Evolutionary conservation across 1,140 invertebrate species (phyloP).

Genomic region (Micrasema minimum): DNA sequence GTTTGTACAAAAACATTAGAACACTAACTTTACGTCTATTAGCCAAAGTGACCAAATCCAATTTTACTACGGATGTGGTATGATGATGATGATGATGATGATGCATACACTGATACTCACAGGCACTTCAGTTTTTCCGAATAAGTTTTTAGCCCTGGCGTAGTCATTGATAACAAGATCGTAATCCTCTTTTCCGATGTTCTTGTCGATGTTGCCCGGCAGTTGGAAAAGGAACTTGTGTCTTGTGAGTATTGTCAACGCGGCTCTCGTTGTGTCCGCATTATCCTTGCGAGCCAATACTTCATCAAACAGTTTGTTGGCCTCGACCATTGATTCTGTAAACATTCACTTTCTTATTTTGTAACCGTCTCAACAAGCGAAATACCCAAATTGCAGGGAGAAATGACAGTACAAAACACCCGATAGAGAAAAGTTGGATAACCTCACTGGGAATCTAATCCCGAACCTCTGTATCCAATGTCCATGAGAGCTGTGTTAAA

Average conservation of each 20-base stretch:
- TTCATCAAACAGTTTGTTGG: constrained; percentile 93
- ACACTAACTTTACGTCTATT: too few species aligned
- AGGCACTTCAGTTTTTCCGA: constrained; percentile 92
- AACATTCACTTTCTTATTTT: constrained; percentile 47
- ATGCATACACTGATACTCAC: constrained; percentile 72
- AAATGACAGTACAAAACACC: too few species aligned
- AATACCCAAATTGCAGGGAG: too few species aligned
- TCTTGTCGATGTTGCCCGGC: constrained; percentile 92
- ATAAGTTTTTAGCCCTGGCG: constrained; percentile 93
- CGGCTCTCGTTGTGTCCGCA: constrained; percentile 95
- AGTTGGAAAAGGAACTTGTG: constrained; percentile 93
- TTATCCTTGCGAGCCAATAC: constrained; percentile 92
- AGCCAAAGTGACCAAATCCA: too few species aligned
- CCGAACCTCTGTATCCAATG: too few species aligned
- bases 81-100: too few species aligned
- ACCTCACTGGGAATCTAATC: too few species aligned
- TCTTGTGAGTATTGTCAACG: constrained; percentile 89
- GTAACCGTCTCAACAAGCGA: too few species aligned
- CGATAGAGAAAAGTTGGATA: too few species aligned
- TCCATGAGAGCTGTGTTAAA: too few species aligned
- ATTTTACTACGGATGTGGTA: too few species aligned
- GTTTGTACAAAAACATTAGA: too few species aligned
- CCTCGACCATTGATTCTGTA: constrained; percentile 88
- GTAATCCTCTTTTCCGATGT: constrained; percentile 94
- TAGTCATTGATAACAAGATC: constrained; percentile 99